A percentile compares a stretch with the other conserved stretches of the same genome.
Conservation (phyloP, 2,888 invertebrate genomes). For the Nephrocerus scutellatus region DNA sequence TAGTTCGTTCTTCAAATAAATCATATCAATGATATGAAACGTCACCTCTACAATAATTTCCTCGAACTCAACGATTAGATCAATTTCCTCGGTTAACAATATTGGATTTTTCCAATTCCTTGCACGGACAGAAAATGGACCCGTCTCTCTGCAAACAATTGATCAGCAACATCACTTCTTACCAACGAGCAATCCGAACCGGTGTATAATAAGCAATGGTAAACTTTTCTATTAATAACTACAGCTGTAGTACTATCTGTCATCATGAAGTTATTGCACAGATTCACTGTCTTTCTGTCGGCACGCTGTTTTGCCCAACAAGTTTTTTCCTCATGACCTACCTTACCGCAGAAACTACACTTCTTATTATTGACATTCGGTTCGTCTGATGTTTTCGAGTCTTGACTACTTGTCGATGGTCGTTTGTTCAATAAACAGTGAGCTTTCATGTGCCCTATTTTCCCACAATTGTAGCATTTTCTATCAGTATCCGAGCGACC, state of each 20-base stretch:
- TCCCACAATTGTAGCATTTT: no score
- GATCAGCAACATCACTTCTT: background rate
- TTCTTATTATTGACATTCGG: no score
- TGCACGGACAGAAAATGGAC: no score
- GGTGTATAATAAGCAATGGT: background rate
- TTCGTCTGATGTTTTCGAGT: no score
- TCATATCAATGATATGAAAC: slow-evolving; percentile 11
- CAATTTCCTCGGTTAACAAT: slow-evolving; percentile 4
- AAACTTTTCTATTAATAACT: background rate
- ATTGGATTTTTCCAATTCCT: slow-evolving; percentile 4
- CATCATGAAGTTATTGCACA: background rate
- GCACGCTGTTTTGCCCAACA: slow-evolving; percentile 10
- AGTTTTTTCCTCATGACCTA: slow-evolving; percentile 5
- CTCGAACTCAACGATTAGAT: slow-evolving; percentile 12
- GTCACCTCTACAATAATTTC: slow-evolving; percentile 8
- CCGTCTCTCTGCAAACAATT: no score
- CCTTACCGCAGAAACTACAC: slow-evolving; percentile 6
- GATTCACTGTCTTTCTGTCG: slow-evolving; percentile 4
- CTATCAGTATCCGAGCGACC: no score
- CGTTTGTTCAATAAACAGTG: no score
- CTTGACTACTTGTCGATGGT: no score
- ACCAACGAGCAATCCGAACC: background rate
- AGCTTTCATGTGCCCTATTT: no score
- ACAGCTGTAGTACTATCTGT: background rate
- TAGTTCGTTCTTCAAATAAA: no score